Conservation (phyloP, 2,113 vertebrate species). For the Eulemur macaco region DNA sequence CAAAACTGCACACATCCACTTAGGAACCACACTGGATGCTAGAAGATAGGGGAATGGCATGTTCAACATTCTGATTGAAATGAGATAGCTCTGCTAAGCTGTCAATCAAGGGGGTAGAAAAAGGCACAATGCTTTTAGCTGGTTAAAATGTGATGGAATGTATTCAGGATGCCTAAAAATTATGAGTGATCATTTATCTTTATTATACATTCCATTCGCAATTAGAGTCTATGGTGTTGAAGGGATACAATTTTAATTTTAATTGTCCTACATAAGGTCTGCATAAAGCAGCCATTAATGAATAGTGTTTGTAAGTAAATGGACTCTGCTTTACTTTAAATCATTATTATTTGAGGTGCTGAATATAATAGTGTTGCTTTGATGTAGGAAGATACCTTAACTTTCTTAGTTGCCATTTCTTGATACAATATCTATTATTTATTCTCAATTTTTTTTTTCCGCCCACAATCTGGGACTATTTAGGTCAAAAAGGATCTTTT, state of each 20-base stretch:
- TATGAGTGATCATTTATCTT: slow-evolving; percentile 1
- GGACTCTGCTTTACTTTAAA: not conserved
- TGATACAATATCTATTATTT: not conserved
- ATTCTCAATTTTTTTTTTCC: not conserved
- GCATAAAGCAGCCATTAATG: not conserved
- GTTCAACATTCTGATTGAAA: slow-evolving; percentile 14
- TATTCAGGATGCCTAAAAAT: not conserved
- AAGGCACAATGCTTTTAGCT: not conserved
- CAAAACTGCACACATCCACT: not conserved
- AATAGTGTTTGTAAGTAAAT: not conserved
- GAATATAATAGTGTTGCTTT: not conserved
- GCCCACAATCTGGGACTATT: not conserved
- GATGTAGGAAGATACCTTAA: not conserved
- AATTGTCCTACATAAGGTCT: not conserved
- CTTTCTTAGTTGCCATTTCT: not conserved
- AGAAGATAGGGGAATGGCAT: not conserved
- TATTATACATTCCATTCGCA: not conserved
- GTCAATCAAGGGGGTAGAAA: not conserved
- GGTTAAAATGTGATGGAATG: not conserved
- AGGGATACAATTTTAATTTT: slow-evolving; percentile 21
- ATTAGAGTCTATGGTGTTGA: not conserved
- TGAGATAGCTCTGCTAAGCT: not conserved
- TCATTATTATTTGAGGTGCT: not conserved
- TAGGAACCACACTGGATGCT: not conserved
- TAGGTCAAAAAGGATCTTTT: not conserved